Conservation (phyloP, 2,113 vertebrate species). For the Rana temporaria region DNA sequence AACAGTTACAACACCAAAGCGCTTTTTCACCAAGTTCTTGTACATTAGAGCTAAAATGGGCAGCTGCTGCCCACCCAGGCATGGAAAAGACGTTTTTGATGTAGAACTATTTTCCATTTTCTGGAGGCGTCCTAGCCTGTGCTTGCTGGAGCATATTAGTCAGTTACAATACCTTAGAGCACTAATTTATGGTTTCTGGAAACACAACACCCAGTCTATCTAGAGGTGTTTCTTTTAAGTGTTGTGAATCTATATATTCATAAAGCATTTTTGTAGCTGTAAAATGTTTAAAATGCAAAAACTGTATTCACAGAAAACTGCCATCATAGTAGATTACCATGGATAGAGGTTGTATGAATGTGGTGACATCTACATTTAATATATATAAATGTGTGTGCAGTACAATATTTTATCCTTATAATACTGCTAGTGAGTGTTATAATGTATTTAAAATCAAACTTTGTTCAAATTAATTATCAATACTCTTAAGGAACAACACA, state of each 20-base stretch:
- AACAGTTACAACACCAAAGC: no score
- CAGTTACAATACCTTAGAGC: slow-evolving; percentile 40
- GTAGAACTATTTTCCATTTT: slow-evolving; percentile 29
- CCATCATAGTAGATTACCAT: no score
- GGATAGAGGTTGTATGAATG: no score
- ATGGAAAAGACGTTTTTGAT: slow-evolving; percentile 24
- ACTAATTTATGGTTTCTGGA: slow-evolving; percentile 30
- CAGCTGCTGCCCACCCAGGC: slow-evolving; percentile 37
- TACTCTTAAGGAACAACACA: no score
- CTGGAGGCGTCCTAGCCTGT: slow-evolving; percentile 17
- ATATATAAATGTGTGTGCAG: no score
- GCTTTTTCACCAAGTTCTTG: neutral
- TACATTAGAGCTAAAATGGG: neutral
- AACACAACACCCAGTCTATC: neutral
- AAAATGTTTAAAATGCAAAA: neutral
- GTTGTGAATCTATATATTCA: neutral
- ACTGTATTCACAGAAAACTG: no score
- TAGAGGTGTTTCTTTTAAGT: slow-evolving; percentile 7
- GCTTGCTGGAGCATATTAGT: slow-evolving; percentile 34
- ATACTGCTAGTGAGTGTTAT: no score
- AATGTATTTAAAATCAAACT: no score
- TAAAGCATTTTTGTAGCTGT: neutral
- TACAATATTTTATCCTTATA: no score
- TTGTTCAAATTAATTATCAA: no score
- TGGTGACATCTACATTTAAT: no score